Evolutionary conservation across 2,113 vertebrate genomes (phyloP).

Genomic region (Microcebus tavaratra): DNA sequence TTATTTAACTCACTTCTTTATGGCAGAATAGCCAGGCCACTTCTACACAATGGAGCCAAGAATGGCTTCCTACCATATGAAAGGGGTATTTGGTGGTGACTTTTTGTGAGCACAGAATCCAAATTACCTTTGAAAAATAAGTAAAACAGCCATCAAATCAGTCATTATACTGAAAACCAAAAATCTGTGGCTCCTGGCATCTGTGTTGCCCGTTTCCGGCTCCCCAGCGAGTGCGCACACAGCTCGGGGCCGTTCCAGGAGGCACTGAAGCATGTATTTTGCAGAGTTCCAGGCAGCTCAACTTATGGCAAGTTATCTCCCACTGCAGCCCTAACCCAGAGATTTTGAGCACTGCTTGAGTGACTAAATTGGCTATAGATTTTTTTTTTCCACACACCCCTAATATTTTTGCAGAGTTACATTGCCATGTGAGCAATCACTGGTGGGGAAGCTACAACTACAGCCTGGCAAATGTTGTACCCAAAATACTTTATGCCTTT

Average conservation of each 20-base stretch:
- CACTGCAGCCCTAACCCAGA: conserved; percentile 67
- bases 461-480: not conserved
- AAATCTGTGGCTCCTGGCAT: conserved; percentile 56
- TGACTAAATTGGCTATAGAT: conserved; percentile 51
- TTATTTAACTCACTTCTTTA: not conserved
- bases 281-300: conserved; percentile 71
- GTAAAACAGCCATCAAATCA: conserved; percentile 48
- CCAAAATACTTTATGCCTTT: not conserved
- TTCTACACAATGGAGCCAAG: not conserved
- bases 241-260: conserved; percentile 58
- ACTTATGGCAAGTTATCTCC: conserved; percentile 70
- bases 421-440: not conserved
- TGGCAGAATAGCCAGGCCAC: not conserved
- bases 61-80: conserved; percentile 7
- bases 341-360: conserved; percentile 61
- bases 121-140: conserved; percentile 69
- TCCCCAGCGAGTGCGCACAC: conserved; percentile 43
- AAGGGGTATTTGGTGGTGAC: not conserved
- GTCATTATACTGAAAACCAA: conserved; percentile 56
- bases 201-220: conserved; percentile 22
- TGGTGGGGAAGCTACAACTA: conserved; percentile 24
- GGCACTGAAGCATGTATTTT: conserved; percentile 67
- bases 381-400: conserved; percentile 41
- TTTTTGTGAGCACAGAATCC: conserved; percentile 2
- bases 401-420: conserved; percentile 56